Evolutionary conservation across 2,888 invertebrate genomes (phyloP), one percentile per base, ranked within the genome.

Genomic region (Ochropleura plecta): DNA sequence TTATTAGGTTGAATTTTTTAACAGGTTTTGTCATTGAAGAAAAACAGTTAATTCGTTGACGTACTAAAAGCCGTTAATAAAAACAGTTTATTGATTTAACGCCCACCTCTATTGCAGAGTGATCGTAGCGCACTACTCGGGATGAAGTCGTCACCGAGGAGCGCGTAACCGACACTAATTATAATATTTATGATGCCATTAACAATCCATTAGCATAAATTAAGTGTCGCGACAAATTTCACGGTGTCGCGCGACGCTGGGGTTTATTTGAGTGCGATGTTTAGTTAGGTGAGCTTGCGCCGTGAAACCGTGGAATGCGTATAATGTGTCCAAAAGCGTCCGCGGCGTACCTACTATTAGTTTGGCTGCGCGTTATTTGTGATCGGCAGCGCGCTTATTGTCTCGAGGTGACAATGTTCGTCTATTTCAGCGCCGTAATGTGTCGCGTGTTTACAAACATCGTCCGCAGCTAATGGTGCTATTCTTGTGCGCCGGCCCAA

Each of bases 201-300:
- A 93, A 92, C 93, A 89, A 89, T 93, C 94, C 95, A 94, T 95
- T 95, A 95, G 93, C 93, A 92, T 94, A 94, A 95, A 95, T 93
- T 92, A 94, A 91, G 90, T 86, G 90, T 80, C 89, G 88, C 90
- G 94, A 94, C 94, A 93, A 94, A 95, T 94, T 91, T 90, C 88
- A 86, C 85, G 86, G 82, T 74, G 82, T 85, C 77, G 83, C 79
- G 63, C 84, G 87, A 79, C 86, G 87, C 81, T 46, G 70, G 76
- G 76, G 83, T 90, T 90, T 87, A 88, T 91, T 91, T 88, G 83
- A 87, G 91, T 86, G 85, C 53, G 74, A 75, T 89, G 91, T 93
- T 92, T 92, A 90, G 92, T 92, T 91, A 91, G 88, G 86, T 87
- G 84, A 79, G 87, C 82, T 84, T 79, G 81, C 82, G 85, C 84